Base-by-base conservation (phyloP, 1,140 invertebrate genomes). In the Calliopsis andreniformis region DNA sequence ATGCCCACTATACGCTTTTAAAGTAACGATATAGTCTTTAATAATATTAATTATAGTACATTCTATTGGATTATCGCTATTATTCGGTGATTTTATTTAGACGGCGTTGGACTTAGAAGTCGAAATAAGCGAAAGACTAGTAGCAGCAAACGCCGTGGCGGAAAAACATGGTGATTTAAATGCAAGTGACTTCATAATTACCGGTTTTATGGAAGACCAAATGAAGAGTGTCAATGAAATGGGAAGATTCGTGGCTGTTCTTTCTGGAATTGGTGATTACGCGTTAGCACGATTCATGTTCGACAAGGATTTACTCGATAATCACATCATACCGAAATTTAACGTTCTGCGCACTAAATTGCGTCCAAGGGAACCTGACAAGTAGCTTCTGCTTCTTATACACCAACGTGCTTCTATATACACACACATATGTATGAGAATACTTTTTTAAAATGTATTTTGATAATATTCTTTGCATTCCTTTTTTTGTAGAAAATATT, bases 161-260 rank as follows among this genome's bases (percentile, higher is more conserved):
- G 85, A 87, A 43, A 89, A 85, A 53, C 63, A 89, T 53, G 53
- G 71, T 2, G 89, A 91, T 82, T 67, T 88, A 42, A 88, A 77
- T 59, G 83, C 89, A 1, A 85, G 83, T 66, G 89, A 91, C 70
- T 91, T 90, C 42, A 89, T 91, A 1, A 62, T 88, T 43, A 89
- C 87, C 0, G 79, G 84, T 56, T 90, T 89, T 59, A 85, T 90
- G 66, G 75, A 86, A 42, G 82, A 88, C 42, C 89, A 91, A 66
- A 88, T 91, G 85, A 85, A 87, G n/a, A 89, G 87, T 55, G 64
- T 91, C 0, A 89, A 88, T 28, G 86, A 90, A 77, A 80, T 90
- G 18, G 89, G 69, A 6, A 88, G 70, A 85, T 73, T 90, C 14
- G 78, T 87, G 2, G 87, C 85, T 8, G 58, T 88, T n/a, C 53